Base-by-base conservation (phyloP, 2,797 vertebrate genomes). In the Silurus aristotelis region DNA sequence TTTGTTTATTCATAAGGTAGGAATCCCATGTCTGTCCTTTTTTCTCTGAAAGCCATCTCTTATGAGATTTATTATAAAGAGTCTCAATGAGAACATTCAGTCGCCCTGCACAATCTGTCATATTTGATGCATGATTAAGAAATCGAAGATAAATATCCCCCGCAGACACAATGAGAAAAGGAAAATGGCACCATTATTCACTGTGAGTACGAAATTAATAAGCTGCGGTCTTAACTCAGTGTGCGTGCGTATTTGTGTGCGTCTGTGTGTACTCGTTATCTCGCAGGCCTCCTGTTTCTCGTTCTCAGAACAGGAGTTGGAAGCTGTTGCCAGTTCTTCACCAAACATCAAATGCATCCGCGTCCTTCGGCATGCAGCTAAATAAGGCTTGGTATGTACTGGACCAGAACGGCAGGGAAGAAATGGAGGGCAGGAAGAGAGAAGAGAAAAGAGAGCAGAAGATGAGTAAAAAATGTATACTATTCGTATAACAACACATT, bases 341-440 rank as follows among this genome's bases (percentile, higher is more conserved):
- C 90, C 92, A 95, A 94, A 92, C 93, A 94, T 91, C 91, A 94
- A 92, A 94, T 88, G 89, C 48, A 72, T 87, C 92, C 89, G 90
- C 90, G 91, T 86, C 89, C 84, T 91, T 91, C 90, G 92, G 90
- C 87, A 93, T 91, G 82, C 93, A 93, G 83, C 89, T 88, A 64
- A 87, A 87, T 90, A 81, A 90, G 89, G 89, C 90, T 66, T 91
- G 86, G 80, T 92, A 80, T 89, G 91, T 93, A 91, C 90, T 27
- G 52, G 31, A 56, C 3, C 19, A 82, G 79, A 67, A 15, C 1
- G 27, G 48, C 19, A 14, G 2, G 7, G 60, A 55, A 56, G 9
- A 63, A 79, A 48, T 19, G 0, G 7, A 43, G 5, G 60, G n/a
- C 22, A 48, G 22, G 20, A 43, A 15, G 56, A 76, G 68, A 38